Base-by-base conservation (phyloP, 2,888 invertebrate species). In the Pteria penguin region DNA sequence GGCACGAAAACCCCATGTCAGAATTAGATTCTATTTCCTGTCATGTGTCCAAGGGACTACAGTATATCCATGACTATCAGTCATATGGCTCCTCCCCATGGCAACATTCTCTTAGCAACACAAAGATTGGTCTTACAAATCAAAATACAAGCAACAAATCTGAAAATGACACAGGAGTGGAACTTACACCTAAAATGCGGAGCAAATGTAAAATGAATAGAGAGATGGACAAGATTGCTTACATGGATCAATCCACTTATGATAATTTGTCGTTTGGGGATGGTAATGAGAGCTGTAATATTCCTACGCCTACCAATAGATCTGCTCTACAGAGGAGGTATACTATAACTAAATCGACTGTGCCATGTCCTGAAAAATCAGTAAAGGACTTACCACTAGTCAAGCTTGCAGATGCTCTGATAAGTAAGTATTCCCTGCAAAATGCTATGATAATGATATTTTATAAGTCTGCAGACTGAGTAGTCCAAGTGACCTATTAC, bases 331-430 rank as follows among this genome's bases (percentile, higher is more conserved):
- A 73, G 65, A 68, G 65, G 14, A 27, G 76, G n/a, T 77, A 73
- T 31, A 63, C 52, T 18, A 77, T 77, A 22, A 72, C 52, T 8
- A 78, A 79, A 31, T 68, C 58, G 11, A 63, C 62, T 4, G 72
- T 83, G 4, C 85, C 85, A 0, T 72, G 81, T 27, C 88, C 88
- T 0, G 75, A 78, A 4, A 69, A 77, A 54, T 68, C 74, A 4
- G 78, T 87, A 78, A 71, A 79, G 27, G 80, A 82, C 68, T 69
- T 87, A 1, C 85, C 84, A 61, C 87, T 87, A 87, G 82, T 88
- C 4, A 83, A 80, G 58, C 72, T 88, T 4, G 62, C 81, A 29
- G 85, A 86, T 61, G 72, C 78, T 32, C 72, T 57, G 45, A 78
- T 87, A 63, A 86, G 87, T 87, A 72, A 69, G 81, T 68, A 27